A percentile compares a stretch with the other conserved stretches of the same genome.
Evolutionary conservation across 2,113 vertebrate genomes (phyloP).

Genomic region (Nothobranchius furzeri): DNA sequence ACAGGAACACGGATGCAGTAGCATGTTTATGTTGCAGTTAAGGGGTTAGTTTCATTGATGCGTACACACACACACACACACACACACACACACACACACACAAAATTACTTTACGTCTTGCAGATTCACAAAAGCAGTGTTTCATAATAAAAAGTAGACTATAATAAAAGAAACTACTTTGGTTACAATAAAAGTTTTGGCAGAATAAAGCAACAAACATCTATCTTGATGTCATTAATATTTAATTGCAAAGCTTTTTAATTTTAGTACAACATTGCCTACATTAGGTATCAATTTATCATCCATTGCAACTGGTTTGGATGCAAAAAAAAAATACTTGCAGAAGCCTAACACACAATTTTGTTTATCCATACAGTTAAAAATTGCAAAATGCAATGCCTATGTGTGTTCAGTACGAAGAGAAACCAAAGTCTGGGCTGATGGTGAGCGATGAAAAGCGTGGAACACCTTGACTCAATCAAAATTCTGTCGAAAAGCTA

Average conservation of each 20-base stretch:
- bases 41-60: constrained; percentile 64
- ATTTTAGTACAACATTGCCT: neutral
- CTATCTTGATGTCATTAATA: neutral
- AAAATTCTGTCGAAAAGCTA: neutral
- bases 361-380: neutral
- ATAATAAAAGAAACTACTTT: neutral
- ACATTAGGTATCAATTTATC: neutral
- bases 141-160: neutral
- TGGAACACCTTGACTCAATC: neutral
- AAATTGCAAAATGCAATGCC: neutral
- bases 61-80: neutral
- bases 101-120: neutral
- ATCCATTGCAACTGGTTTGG: constrained; percentile 13
- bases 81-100: neutral
- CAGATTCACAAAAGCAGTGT: neutral
- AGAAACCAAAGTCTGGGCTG: neutral
- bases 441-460: neutral
- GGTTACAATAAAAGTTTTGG: neutral
- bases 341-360: neutral
- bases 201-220: neutral
- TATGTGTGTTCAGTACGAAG: neutral
- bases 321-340: neutral
- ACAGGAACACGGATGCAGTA: constrained; percentile 46
- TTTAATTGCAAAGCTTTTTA: neutral
- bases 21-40: constrained; percentile 57